These are phyloP conservation scores for Muscidifurax raptorellus DNA, from an alignment of 1,140 invertebrate genomes.

Conservation along the genomic window DNA sequence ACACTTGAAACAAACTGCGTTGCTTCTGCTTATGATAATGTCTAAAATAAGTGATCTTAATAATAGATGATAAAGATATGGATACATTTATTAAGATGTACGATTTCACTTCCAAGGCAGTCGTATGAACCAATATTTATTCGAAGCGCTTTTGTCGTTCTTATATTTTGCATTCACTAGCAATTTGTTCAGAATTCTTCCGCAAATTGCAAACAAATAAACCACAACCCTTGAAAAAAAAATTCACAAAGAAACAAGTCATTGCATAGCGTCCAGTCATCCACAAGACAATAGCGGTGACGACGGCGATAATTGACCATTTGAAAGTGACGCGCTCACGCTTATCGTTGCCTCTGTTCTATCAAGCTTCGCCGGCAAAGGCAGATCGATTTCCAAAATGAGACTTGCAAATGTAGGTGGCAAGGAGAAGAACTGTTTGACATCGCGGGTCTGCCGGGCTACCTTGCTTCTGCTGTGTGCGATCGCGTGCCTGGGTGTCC, in stretches of 20 bases:
- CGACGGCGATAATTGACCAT: constrained; percentile 39
- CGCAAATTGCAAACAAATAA: too few relatives aligned
- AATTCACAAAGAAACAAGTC: too few relatives aligned
- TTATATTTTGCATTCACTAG: too few relatives aligned
- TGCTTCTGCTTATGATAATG: too few relatives aligned
- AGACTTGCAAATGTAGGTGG: constrained; percentile 64
- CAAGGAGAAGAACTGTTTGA: constrained; percentile 68
- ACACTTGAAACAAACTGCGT: not conserved
- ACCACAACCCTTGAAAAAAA: too few relatives aligned
- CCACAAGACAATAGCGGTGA: constrained; percentile 34
- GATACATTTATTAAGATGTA: too few relatives aligned
- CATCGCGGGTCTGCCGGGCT: constrained; percentile 49
- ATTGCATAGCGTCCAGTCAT: not conserved
- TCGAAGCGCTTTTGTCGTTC: too few relatives aligned
- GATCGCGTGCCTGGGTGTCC: constrained; percentile 67
- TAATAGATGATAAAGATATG: too few relatives aligned
- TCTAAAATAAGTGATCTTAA: too few relatives aligned
- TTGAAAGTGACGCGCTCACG: not conserved
- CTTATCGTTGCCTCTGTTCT: not conserved
- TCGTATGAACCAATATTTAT: too few relatives aligned
- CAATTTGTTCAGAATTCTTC: too few relatives aligned
- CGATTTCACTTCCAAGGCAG: too few relatives aligned
- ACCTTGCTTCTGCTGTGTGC: constrained; percentile 57
- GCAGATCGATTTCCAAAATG: constrained; percentile 45
- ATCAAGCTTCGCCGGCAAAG: not conserved